Conservation (phyloP, 2,797 vertebrate species). For the Anguilla anguilla region DNA sequence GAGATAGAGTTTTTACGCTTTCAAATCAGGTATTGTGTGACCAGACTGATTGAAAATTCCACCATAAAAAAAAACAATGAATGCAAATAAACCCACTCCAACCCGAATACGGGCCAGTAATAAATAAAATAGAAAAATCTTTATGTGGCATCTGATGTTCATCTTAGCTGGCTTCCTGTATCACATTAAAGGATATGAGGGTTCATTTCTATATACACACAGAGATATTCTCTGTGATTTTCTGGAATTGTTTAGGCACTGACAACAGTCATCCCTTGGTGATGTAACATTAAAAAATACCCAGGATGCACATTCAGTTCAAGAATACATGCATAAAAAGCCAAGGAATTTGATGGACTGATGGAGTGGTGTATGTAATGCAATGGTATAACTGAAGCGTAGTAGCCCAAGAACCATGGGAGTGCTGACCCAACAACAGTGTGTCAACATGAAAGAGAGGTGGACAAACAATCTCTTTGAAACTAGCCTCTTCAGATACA, state of each 20-base stretch:
- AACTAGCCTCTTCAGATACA: background rate
- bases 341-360: background rate
- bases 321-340: background rate
- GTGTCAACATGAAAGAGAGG: background rate
- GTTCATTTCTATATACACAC: background rate
- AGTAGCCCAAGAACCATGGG: background rate
- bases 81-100: too few relatives aligned
- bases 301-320: background rate
- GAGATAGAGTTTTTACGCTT: too few relatives aligned
- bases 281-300: background rate
- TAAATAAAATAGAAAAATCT: background rate
- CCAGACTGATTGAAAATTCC: too few relatives aligned
- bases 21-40: too few relatives aligned
- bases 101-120: background rate
- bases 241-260: background rate
- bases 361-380: background rate
- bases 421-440: too few relatives aligned
- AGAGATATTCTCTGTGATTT: background rate
- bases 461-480: slow-evolving; percentile 1
- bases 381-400: background rate
- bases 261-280: background rate
- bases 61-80: too few relatives aligned
- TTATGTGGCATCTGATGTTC: background rate
- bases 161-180: background rate
- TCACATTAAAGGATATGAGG: background rate